Evolutionary conservation across 2,113 vertebrate genomes (phyloP).

Genomic region (Gymnogyps californianus): DNA sequence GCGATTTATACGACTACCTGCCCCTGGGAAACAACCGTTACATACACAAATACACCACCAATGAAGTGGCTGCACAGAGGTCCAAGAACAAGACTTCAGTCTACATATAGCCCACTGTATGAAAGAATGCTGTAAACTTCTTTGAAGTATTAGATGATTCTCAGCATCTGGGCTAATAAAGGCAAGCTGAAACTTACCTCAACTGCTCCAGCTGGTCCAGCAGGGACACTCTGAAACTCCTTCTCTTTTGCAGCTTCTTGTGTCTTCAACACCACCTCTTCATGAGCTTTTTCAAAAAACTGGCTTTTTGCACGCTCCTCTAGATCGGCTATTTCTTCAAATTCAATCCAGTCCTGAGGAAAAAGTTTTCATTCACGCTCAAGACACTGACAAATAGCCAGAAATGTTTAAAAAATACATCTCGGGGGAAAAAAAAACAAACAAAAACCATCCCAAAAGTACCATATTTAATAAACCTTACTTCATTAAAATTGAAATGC

Average conservation of each 20-base stretch:
- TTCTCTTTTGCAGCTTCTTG: conserved; percentile 96
- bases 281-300: conserved; percentile 97
- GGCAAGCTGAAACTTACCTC: conserved; percentile 75
- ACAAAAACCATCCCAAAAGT: neutral
- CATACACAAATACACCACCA: neutral
- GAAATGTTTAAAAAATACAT: neutral
- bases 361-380: neutral
- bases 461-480: neutral
- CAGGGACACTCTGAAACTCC: conserved; percentile 91
- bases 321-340: conserved; percentile 97
- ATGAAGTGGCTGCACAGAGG: neutral
- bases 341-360: conserved; percentile 95
- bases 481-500: neutral
- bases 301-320: conserved; percentile 96
- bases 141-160: neutral
- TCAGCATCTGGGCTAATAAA: neutral
- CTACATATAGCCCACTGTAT: neutral
- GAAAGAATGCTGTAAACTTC: neutral
- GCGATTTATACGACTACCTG: neutral
- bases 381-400: neutral
- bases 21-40: neutral
- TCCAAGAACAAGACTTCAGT: neutral
- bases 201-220: conserved; percentile 90
- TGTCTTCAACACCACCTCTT: conserved; percentile 95
- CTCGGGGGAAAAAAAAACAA: neutral